Evolutionary conservation across 1,140 invertebrate genomes (phyloP), one percentile per base, ranked within the genome.

Genomic region (Sinonovacula constricta): DNA sequence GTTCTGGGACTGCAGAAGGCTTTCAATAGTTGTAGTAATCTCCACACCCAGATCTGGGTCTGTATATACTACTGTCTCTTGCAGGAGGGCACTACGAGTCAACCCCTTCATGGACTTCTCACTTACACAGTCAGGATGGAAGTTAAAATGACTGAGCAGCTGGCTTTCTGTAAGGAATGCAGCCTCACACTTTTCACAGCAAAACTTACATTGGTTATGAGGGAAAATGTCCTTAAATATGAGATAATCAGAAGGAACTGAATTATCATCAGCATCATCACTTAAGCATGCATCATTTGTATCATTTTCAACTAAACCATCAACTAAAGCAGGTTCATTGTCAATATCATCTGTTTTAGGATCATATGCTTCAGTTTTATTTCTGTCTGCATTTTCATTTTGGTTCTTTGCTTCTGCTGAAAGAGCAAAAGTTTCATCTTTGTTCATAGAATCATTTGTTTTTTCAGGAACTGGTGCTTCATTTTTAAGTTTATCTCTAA

Each of bases 1-100:
- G 14, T 18, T 54, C 30, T 70, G 62, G 30, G 57, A 51, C 22
- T 65, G 22, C 22, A 74, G 30, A n/a, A 74, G 51, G 12, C 60
- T 57, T 18, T 53, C n/a, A 24, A 74, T 34, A 51, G 57, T 63
- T 33, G 71, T 12, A 7, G 71, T 74, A 14, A 74, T 33, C 36
- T 65, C 45, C 15, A 74, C 71, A 34, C 57, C 30, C 10, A 49
- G 39, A 18, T 63, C 31, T 36, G 49, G 18, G 54, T 65, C 14
- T 54, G n/a, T 22, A 54, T 59, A 74, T 24, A 39, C 49, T 7
- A 72, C 51, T 26, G 22, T 49, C 26, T 65, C 57, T 31, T 74
- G 45, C 31, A 74, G n/a, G n/a, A n/a, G n/a, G n/a, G n/a, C n/a
- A n/a, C n/a, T n/a, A n/a, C n/a, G n/a, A n/a, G n/a, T n/a, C n/a